Base-by-base conservation (phyloP, 2,888 invertebrate species). In the Harpagoxenus sublaevis region DNA sequence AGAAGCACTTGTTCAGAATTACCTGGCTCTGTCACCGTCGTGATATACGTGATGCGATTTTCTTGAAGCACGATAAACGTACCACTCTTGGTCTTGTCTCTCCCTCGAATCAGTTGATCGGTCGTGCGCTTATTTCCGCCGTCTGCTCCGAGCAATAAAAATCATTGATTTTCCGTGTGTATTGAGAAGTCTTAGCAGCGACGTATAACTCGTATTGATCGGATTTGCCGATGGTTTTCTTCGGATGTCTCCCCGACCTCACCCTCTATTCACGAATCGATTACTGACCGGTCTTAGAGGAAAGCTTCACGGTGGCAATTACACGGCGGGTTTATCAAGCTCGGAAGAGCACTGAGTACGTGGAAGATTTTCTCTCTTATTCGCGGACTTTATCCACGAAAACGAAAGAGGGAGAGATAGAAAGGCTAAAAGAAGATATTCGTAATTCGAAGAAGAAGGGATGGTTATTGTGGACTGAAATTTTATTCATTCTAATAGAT, bases 211-310 rank as follows among this genome's bases (percentile, higher is more conserved):
- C 48, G 60, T 85, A 78, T 86, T 86, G 87, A 89, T 87, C 85
- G 87, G 87, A 89, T 88, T 91, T 89, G 85, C 84, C 85, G 78
- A 81, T 73, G 85, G 85, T 83, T 89, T 87, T 85, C 86, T 78
- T 84, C 65, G 84, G 42, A 62, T 63, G 85, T 88, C 75, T 88
- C 83, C 65, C 39, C 53, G 71, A 70, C 55, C 60, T 57, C 35
- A 48, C 45, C 60, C 66, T 9, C 42, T 39, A 45, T 81, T 75
- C 68, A 71, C 83, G 57, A 88, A 82, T 83, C 84, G 85, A 87
- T 89, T 86, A 86, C 82, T 65, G 68, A 70, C 62, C 82, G 55
- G 57, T 82, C 75, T 74, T 57, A 10, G 18, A 65, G 62, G 62
- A 86, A 84, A 85, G 84, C 85, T 62, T n/a, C 55, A 60, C 66